Conservation (phyloP, 1,140 invertebrate species). For the Macrostomum lignano region DNA sequence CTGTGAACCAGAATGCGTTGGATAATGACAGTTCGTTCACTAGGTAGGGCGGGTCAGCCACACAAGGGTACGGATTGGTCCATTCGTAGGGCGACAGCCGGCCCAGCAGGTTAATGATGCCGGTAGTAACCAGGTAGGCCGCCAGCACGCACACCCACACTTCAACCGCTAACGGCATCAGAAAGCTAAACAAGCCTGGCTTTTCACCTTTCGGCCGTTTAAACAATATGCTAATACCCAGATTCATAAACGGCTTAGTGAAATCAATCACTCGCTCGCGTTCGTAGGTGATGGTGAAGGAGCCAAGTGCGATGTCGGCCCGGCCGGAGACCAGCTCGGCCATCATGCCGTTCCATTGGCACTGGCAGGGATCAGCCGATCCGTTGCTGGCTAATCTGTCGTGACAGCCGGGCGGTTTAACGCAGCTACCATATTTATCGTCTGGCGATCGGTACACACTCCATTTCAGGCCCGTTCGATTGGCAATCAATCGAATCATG, state of each 20-base stretch:
- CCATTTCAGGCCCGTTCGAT: too few relatives aligned
- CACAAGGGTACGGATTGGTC: too few relatives aligned
- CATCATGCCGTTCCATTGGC: constrained; percentile 4
- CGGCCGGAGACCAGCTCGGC: constrained; percentile 1
- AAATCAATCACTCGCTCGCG: constrained; percentile 62
- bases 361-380: too few relatives aligned
- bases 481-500: too few relatives aligned
- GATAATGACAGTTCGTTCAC: constrained; percentile 52
- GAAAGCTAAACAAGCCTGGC: constrained; percentile 68
- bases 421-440: too few relatives aligned
- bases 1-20: constrained; percentile 25
- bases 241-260: constrained; percentile 73
- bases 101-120: constrained; percentile 60
- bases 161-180: constrained; percentile 76
- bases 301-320: constrained; percentile 13
- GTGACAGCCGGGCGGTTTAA: too few relatives aligned
- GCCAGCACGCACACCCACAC: constrained; percentile 90
- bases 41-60: constrained; percentile 64
- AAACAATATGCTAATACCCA: constrained; percentile 85
- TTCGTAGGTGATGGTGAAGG: constrained; percentile 11
- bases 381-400: too few relatives aligned
- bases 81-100: constrained; percentile 70
- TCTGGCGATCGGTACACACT: too few relatives aligned
- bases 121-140: constrained; percentile 68
- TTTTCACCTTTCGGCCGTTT: constrained; percentile 78